These are phyloP conservation scores for Barypeithes pellucidus DNA, from an alignment of 2,888 invertebrate genomes.

Conservation along the genomic window DNA sequence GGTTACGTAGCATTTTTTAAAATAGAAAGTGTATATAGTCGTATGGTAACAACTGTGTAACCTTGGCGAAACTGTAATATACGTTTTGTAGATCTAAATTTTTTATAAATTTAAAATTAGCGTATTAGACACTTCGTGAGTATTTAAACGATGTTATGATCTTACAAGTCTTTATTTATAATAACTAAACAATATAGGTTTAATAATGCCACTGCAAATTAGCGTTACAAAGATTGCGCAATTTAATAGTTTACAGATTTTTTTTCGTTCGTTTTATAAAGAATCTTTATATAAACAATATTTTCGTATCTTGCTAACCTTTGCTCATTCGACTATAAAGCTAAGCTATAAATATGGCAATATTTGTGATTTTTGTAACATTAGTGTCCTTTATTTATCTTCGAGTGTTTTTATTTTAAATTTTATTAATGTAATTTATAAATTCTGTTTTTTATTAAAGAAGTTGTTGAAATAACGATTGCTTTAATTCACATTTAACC, in stretches of 20 bases:
- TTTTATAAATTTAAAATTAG: conserved; percentile 9
- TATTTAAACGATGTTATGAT: conserved; percentile 10
- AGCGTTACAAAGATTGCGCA: conserved; percentile 20
- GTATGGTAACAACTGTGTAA: too few species aligned
- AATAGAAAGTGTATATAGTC: too few species aligned
- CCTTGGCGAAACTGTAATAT: conserved; percentile 5
- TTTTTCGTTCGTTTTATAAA: background rate
- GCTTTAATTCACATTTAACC: background rate
- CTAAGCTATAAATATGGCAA: conserved; percentile 8
- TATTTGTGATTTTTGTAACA: conserved; percentile 17
- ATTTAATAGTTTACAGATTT: conserved; percentile 12
- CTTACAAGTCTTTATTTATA: conserved; percentile 8
- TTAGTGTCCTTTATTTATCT: background rate
- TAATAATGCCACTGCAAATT: background rate
- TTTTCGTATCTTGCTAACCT: background rate
- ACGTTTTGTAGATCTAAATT: conserved; percentile 14
- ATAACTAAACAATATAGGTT: conserved; percentile 1
- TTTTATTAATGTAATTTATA: conserved; percentile 28
- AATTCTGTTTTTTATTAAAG: conserved; percentile 18
- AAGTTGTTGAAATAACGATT: conserved; percentile 1
- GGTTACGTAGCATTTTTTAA: background rate
- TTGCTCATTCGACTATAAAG: conserved; percentile 14
- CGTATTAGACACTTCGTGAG: conserved; percentile 6
- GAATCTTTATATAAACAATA: background rate
- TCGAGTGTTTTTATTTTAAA: conserved; percentile 21